phyloP scores from a whole-genome alignment of 2,888 invertebrate species.

The Acleris cristana region DNA sequence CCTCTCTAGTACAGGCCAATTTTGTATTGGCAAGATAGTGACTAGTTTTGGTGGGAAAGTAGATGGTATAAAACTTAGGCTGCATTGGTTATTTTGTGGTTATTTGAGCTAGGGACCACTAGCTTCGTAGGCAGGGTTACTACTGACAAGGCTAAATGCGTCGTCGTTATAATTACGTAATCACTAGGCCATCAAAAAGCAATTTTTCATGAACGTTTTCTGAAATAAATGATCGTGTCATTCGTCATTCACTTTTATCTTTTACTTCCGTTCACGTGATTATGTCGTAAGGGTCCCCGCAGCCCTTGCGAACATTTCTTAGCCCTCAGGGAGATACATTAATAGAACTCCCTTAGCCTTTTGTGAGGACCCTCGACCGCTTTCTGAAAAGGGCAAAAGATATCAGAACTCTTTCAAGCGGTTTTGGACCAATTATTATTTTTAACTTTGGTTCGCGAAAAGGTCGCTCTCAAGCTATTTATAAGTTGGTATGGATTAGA shows the following conservation, averaged over 20 bases:
- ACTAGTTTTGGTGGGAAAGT: too few relatives aligned
- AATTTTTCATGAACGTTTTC: too few relatives aligned
- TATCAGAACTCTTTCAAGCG: conserved; percentile 27
- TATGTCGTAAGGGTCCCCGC: conserved; percentile 28
- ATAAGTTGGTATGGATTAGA: too few relatives aligned
- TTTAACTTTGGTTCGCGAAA: conserved; percentile 13
- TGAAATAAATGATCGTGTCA: conserved; percentile 2
- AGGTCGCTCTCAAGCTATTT: background rate
- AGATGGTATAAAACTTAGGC: too few relatives aligned
- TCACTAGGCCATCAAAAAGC: too few relatives aligned
- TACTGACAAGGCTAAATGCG: too few relatives aligned
- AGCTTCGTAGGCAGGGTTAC: too few relatives aligned
- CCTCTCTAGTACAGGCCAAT: too few relatives aligned
- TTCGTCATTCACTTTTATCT: conserved; percentile 23
- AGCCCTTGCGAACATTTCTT: conserved; percentile 19
- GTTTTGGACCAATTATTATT: conserved; percentile 27
- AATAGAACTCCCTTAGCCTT: background rate
- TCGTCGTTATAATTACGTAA: too few relatives aligned
- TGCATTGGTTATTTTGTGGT: too few relatives aligned
- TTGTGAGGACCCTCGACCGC: conserved; percentile 24
- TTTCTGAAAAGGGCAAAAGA: conserved; percentile 30
- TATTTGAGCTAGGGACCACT: too few relatives aligned
- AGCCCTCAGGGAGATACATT: conserved; percentile 24
- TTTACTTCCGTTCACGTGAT: conserved; percentile 20
- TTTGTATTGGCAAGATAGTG: too few relatives aligned